Conservation (phyloP, 2,797 vertebrate species). For the Cryptoprocta ferox region DNA sequence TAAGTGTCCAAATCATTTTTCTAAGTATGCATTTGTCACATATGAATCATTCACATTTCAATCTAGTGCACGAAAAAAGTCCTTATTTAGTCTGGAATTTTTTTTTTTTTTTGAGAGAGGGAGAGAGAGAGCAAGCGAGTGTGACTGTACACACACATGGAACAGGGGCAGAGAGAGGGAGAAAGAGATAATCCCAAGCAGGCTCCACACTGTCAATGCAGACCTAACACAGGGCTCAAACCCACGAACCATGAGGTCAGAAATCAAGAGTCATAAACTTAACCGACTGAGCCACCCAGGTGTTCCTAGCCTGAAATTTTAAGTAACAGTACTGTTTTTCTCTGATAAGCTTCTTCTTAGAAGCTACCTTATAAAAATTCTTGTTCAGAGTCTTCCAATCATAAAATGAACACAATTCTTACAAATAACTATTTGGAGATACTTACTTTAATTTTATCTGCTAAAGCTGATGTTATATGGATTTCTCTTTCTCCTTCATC, state of each 20-base stretch:
- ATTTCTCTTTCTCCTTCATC: conserved; percentile 93
- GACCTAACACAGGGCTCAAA: no score
- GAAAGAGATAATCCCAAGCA: no score
- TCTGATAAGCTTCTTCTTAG: conserved; percentile 5
- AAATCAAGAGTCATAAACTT: no score
- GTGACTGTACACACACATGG: no score
- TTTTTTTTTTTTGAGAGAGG: no score
- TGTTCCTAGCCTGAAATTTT: not conserved
- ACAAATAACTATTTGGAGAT: conserved; percentile 45
- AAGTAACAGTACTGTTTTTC: not conserved
- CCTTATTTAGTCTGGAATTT: not conserved
- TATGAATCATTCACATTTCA: not conserved
- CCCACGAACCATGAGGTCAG: no score
- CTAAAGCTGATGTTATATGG: conserved; percentile 86
- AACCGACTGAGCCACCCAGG: no score
- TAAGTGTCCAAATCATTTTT: conserved; percentile 33
- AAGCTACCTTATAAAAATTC: not conserved
- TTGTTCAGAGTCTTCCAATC: not conserved
- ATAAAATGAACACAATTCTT: not conserved
- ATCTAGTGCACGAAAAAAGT: not conserved
- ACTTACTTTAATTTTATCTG: conserved; percentile 92
- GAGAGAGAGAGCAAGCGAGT: no score
- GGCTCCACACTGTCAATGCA: no score
- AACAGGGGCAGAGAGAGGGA: no score
- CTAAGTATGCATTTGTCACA: not conserved